These are phyloP conservation scores for Sphinx pinastri DNA, from an alignment of 2,888 invertebrate species.

Conservation along the genomic window DNA sequence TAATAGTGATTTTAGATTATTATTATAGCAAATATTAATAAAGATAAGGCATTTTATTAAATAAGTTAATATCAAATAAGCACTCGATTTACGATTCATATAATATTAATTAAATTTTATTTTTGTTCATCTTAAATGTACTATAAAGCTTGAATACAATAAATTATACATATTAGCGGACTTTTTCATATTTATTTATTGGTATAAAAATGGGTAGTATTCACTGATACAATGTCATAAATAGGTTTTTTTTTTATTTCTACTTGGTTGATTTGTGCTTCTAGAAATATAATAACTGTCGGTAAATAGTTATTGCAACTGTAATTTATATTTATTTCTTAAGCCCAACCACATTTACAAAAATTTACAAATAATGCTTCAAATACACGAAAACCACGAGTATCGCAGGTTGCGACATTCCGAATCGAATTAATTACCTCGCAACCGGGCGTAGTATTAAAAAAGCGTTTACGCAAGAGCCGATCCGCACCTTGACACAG, in stretches of 20 bases:
- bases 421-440: conserved; percentile 83
- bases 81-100: no score
- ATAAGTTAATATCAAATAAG: no score
- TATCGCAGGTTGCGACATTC: conserved; percentile 77
- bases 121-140: no score
- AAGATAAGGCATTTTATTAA: no score
- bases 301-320: neutral
- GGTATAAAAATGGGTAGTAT: no score
- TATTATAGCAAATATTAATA: no score
- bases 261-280: no score
- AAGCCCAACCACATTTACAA: conserved; percentile 40
- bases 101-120: no score
- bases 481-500: conserved; percentile 83
- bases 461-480: conserved; percentile 81
- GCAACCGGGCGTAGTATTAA: conserved; percentile 81
- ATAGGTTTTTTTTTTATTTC: neutral
- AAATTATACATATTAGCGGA: no score
- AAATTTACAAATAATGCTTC: conserved; percentile 45
- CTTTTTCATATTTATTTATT: no score
- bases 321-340: neutral
- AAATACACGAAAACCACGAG: conserved; percentile 69
- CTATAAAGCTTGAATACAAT: no score
- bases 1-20: no score
- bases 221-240: neutral
- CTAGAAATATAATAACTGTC: neutral